phyloP scores from a whole-genome alignment of 2,888 invertebrate genomes.

The Ophion slaviceki region DNA sequence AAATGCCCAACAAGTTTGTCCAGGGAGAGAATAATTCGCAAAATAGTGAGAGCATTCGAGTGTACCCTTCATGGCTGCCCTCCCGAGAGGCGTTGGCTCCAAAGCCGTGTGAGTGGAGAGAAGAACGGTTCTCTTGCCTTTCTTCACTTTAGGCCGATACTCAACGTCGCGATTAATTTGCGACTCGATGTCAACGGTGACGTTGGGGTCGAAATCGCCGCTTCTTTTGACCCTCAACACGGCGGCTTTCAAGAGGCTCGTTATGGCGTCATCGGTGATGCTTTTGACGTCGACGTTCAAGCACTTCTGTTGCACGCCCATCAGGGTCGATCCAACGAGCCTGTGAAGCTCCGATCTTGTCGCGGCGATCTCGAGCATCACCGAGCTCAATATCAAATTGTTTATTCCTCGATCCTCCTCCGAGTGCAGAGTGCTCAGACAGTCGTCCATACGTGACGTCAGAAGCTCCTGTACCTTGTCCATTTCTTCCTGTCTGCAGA shows the following conservation, averaged over 20 bases:
- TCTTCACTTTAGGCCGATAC: conserved; percentile 39
- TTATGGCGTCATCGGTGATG: conserved; percentile 83
- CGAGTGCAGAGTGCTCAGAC: conserved; percentile 86
- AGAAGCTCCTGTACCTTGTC: conserved; percentile 86
- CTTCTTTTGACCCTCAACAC: conserved; percentile 78
- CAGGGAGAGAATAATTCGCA: too few relatives aligned
- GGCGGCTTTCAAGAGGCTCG: conserved; percentile 83
- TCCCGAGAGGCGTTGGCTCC: conserved; percentile 88
- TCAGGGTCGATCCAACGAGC: conserved; percentile 87
- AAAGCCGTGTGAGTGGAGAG: conserved; percentile 84
- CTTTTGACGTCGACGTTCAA: conserved; percentile 82
- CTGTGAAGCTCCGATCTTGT: conserved; percentile 85
- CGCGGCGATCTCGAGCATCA: conserved; percentile 87
- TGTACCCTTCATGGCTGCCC: conserved; percentile 92
- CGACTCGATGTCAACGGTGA: conserved; percentile 78
- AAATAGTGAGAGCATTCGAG: neutral
- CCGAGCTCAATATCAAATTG: conserved; percentile 88
- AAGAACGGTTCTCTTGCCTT: conserved; percentile 69
- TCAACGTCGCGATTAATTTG: conserved; percentile 64
- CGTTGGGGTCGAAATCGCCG: conserved; percentile 70
- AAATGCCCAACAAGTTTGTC: too few relatives aligned
- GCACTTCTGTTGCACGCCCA: conserved; percentile 87
- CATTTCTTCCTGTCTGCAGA: conserved; percentile 88
- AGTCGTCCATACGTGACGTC: conserved; percentile 88
- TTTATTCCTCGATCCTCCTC: conserved; percentile 85